A percentile compares a stretch with the other conserved stretches of the same genome.
These are phyloP conservation scores for Dromas ardeola DNA, from an alignment of 2,113 vertebrate genomes.

Conservation along the genomic window DNA sequence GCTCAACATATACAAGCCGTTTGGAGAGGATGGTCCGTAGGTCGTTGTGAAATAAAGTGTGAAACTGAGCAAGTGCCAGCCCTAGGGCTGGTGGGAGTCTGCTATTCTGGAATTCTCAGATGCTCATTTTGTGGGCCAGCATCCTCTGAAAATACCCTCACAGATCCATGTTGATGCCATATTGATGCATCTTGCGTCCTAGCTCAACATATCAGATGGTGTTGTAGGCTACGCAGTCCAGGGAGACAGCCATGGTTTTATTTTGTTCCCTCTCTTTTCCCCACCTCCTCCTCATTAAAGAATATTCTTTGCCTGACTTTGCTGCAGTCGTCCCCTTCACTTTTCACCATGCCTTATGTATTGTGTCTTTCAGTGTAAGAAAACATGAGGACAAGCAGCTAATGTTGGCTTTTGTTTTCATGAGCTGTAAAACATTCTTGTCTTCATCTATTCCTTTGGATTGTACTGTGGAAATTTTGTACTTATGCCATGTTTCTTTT, in stretches of 20 bases:
- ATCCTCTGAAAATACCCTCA: background rate
- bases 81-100: background rate
- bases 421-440: background rate
- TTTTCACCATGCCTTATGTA: background rate
- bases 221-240: background rate
- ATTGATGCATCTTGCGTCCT: background rate
- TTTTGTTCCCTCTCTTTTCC: background rate
- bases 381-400: background rate
- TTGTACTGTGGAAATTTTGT: background rate
- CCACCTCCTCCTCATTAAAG: rapidly evolving
- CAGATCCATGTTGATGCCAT: background rate
- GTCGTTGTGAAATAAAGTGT: conserved; percentile 1
- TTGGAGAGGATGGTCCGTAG: background rate
- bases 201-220: background rate
- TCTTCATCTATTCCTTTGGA: background rate
- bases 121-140: background rate
- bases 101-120: background rate
- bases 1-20: background rate
- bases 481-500: background rate
- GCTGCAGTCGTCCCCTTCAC: background rate
- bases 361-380: background rate
- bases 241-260: background rate
- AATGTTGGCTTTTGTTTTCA: background rate
- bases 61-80: background rate
- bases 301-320: background rate